Conservation (phyloP, 2,113 vertebrate genomes). For the Periophthalmus modestus region DNA sequence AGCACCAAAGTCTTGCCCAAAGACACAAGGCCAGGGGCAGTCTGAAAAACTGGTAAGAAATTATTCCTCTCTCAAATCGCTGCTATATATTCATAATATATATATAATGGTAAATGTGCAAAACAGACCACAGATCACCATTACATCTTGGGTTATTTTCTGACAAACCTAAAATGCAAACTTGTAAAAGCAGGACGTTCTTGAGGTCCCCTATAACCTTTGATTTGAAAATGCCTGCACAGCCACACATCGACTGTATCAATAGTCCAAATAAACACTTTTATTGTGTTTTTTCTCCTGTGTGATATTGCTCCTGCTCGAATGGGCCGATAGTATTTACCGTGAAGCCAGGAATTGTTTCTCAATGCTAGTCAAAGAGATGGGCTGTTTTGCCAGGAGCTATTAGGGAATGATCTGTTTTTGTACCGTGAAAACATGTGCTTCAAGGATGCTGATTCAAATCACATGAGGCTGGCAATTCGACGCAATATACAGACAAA, state of each 20-base stretch:
- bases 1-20: too few species aligned
- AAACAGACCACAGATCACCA: neutral
- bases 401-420: slow-evolving; percentile 51
- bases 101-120: too few species aligned
- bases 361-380: slow-evolving; percentile 42
- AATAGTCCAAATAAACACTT: slow-evolving; percentile 38
- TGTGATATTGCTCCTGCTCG: slow-evolving; percentile 36
- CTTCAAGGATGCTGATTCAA: slow-evolving; percentile 44
- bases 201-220: neutral
- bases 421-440: slow-evolving; percentile 33
- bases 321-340: slow-evolving; percentile 46
- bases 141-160: neutral
- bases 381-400: slow-evolving; percentile 46
- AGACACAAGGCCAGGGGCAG: too few species aligned
- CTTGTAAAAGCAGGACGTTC: neutral
- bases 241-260: slow-evolving; percentile 23
- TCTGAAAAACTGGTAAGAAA: too few species aligned
- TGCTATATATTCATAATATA: too few species aligned
- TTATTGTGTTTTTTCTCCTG: slow-evolving; percentile 16
- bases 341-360: slow-evolving; percentile 49
- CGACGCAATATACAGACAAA: slow-evolving; percentile 23
- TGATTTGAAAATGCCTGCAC: slow-evolving; percentile 1
- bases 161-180: neutral
- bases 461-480: slow-evolving; percentile 46
- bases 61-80: too few species aligned